Percentiles rank a stretch among this genome's conserved stretches.
phyloP scores from a whole-genome alignment of 2,888 invertebrate species.

The Mechanitis messenoides region DNA sequence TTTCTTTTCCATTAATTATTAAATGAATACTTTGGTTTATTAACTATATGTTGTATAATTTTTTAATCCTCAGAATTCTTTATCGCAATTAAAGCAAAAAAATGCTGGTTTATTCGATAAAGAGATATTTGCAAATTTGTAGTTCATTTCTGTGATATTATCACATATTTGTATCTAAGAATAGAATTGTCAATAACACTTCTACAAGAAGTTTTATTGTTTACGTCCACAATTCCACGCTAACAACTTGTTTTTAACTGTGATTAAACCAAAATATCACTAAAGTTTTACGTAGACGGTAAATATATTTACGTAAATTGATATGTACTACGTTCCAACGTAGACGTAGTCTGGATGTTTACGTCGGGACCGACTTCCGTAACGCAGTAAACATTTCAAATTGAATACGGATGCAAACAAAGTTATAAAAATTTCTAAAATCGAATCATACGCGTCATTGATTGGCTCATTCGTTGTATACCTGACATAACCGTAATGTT shows the following conservation, averaged over 20 bases:
- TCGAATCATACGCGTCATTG: constrained; percentile 58
- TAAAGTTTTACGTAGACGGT: constrained; percentile 24
- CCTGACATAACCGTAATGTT: background rate
- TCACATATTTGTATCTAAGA: background rate
- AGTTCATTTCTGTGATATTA: no score
- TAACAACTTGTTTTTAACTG: constrained; percentile 25
- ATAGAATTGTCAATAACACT: constrained; percentile 1
- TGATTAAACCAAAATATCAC: constrained; percentile 29
- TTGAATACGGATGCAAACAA: constrained; percentile 40
- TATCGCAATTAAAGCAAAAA: no score
- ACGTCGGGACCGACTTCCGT: constrained; percentile 36
- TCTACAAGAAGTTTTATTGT: background rate
- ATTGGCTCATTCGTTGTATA: constrained; percentile 42
- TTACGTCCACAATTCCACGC: background rate
- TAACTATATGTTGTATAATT: no score
- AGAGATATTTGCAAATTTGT: no score
- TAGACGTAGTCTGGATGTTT: constrained; percentile 36
- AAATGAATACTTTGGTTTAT: background rate
- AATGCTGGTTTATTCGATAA: no score
- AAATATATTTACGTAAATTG: constrained; percentile 27
- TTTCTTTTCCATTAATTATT: background rate
- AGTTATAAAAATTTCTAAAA: constrained; percentile 50
- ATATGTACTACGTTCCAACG: constrained; percentile 19
- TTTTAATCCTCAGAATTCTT: no score
- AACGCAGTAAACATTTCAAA: constrained; percentile 29